These are phyloP conservation scores for Yponomeuta cagnagella DNA, from an alignment of 2,888 invertebrate genomes.

Conservation along the genomic window DNA sequence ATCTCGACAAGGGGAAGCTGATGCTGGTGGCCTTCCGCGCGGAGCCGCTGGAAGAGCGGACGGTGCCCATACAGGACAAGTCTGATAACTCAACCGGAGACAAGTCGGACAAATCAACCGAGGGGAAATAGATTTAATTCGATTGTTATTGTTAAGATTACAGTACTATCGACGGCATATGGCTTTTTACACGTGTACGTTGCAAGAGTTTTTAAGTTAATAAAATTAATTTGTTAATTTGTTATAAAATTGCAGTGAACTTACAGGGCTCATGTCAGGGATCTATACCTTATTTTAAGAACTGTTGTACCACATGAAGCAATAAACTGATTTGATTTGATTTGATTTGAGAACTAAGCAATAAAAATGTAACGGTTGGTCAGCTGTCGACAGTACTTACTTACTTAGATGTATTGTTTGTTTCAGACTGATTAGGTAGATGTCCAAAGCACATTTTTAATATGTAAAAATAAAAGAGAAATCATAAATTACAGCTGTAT, in stretches of 20 bases:
- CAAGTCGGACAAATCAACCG: not conserved
- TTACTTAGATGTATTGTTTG: not conserved
- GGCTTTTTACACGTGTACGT: too few relatives aligned
- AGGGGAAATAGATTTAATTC: not conserved
- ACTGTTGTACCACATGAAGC: too few relatives aligned
- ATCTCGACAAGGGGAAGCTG: slow-evolving; percentile 84
- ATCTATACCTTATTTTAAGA: too few relatives aligned
- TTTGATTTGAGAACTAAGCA: too few relatives aligned
- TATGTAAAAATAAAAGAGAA: not conserved
- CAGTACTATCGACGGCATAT: too few relatives aligned
- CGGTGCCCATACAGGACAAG: slow-evolving; percentile 51
- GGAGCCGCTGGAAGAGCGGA: slow-evolving; percentile 50
- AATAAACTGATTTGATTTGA: too few relatives aligned
- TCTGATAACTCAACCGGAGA: slow-evolving; percentile 7
- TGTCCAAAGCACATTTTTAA: not conserved
- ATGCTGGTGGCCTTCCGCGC: slow-evolving; percentile 79
- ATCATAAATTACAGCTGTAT: not conserved
- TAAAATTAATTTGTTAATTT: too few relatives aligned
- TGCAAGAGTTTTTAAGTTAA: too few relatives aligned
- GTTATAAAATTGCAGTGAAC: too few relatives aligned
- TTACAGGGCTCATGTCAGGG: too few relatives aligned
- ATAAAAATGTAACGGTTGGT: too few relatives aligned
- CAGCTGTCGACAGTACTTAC: too few relatives aligned
- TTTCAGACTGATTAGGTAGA: slow-evolving; percentile 16
- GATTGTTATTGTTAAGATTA: not conserved